phyloP scores from a whole-genome alignment of 2,797 vertebrate genomes.

The Neosilurus hyrtlii region DNA sequence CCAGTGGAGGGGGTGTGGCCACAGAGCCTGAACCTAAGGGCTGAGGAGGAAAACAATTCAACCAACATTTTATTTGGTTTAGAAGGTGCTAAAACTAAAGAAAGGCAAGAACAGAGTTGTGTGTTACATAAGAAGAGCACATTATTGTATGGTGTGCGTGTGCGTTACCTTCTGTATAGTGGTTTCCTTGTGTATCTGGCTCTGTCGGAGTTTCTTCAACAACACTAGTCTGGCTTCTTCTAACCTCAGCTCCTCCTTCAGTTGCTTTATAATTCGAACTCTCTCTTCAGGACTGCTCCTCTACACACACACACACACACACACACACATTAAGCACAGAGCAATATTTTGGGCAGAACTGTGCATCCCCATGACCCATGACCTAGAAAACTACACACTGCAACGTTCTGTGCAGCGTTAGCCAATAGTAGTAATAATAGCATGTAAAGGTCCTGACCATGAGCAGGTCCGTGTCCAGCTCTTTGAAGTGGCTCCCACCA shows the following conservation, averaged over 20 bases:
- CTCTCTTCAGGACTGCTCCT: slow-evolving; percentile 73
- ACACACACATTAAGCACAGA: slow-evolving; percentile 7
- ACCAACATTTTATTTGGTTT: neutral
- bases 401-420: neutral
- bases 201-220: slow-evolving; percentile 92
- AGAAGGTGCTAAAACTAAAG: neutral
- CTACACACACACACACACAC: slow-evolving; percentile 58
- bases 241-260: slow-evolving; percentile 89
- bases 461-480: slow-evolving; percentile 82
- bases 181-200: slow-evolving; percentile 90
- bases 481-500: slow-evolving; percentile 78
- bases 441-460: slow-evolving; percentile 75
- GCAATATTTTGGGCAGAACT: neutral
- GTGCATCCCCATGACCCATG: neutral
- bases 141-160: neutral
- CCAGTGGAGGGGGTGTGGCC: slow-evolving; percentile 84
- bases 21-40: slow-evolving; percentile 75
- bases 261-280: slow-evolving; percentile 85
- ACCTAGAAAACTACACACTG: neutral
- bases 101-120: neutral
- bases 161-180: slow-evolving; percentile 81
- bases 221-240: slow-evolving; percentile 94
- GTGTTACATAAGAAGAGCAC: neutral
- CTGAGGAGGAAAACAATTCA: slow-evolving; percentile 58
- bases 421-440: neutral